These are phyloP conservation scores for Trichonephila clavata DNA, from an alignment of 1,140 invertebrate genomes.

Conservation along the genomic window DNA sequence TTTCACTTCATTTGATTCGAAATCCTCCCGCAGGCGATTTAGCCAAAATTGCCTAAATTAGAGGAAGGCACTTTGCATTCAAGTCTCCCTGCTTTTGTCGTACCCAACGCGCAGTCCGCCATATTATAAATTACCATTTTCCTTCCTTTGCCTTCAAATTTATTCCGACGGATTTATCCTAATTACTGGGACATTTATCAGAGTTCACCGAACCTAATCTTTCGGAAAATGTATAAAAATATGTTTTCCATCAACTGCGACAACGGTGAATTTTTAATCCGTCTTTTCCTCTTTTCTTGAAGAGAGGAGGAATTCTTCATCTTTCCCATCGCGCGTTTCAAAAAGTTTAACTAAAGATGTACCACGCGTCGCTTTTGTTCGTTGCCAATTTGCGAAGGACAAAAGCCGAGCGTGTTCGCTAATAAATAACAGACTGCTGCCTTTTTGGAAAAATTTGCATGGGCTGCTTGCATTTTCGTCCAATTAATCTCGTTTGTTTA, in stretches of 20 bases:
- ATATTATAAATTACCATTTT: slow-evolving; percentile 50
- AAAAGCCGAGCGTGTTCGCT: not conserved
- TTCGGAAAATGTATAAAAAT: slow-evolving; percentile 32
- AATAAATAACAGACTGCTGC: slow-evolving; percentile 12
- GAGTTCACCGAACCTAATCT: slow-evolving; percentile 21
- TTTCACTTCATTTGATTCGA: slow-evolving; percentile 36
- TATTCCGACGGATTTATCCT: slow-evolving; percentile 30
- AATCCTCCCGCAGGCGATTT: slow-evolving; percentile 39
- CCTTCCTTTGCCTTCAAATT: not conserved
- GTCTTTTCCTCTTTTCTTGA: not conserved
- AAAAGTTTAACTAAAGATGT: not conserved
- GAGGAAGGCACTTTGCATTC: slow-evolving; percentile 28
- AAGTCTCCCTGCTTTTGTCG: not conserved
- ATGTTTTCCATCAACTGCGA: slow-evolving; percentile 14
- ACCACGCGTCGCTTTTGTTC: not conserved
- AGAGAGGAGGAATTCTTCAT: not conserved
- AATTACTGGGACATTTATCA: slow-evolving; percentile 42
- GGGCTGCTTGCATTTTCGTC: slow-evolving; percentile 44
- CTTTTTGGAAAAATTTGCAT: slow-evolving; percentile 59
- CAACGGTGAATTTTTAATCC: slow-evolving; percentile 13
- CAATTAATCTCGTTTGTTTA: slow-evolving; percentile 52
- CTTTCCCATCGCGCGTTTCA: not conserved
- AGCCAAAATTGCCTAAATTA: slow-evolving; percentile 64
- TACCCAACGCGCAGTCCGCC: not conserved
- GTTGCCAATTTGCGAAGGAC: slow-evolving; percentile 31